Conservation (phyloP, 2,888 invertebrate species). For the Timandra comae region DNA sequence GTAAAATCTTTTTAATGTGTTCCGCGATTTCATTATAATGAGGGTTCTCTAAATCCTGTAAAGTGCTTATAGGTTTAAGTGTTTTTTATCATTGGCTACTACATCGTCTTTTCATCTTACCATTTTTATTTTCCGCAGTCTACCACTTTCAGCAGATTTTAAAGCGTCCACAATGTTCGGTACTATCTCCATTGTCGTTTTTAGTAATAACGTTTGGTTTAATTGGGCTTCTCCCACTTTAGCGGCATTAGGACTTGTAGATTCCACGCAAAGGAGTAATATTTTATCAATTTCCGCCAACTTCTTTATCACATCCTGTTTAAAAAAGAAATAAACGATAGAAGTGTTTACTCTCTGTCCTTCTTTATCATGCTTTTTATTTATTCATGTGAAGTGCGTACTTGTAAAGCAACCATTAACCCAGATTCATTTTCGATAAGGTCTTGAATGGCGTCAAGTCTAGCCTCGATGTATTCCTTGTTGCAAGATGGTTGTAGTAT, state of each 20-base stretch:
- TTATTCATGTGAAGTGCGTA: constrained; percentile 25
- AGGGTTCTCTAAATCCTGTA: constrained; percentile 56
- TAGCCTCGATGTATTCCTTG: constrained; percentile 78
- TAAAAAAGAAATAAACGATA: not conserved
- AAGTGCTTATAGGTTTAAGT: constrained; percentile 1
- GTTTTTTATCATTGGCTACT: not conserved
- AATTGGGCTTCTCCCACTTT: constrained; percentile 83
- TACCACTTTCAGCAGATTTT: constrained; percentile 64
- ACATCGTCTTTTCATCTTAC: constrained; percentile 43
- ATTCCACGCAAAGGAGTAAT: constrained; percentile 73
- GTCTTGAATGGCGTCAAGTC: constrained; percentile 87
- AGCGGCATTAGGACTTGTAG: constrained; percentile 66
- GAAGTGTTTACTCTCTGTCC: not conserved
- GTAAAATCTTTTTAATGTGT: constrained; percentile 65
- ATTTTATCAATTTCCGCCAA: constrained; percentile 88
- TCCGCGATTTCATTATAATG: constrained; percentile 60
- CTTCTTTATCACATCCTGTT: constrained; percentile 78
- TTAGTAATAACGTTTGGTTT: constrained; percentile 85
- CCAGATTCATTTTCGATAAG: constrained; percentile 81
- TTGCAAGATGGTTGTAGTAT: constrained; percentile 88
- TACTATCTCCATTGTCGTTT: constrained; percentile 84
- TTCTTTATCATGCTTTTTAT: not conserved
- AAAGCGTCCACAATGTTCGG: constrained; percentile 79
- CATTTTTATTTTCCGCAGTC: constrained; percentile 75
- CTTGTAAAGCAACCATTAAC: constrained; percentile 80